These are phyloP conservation scores for Acipenser transmontanus DNA, from an alignment of 2,797 vertebrate genomes.

Conservation along the genomic window DNA sequence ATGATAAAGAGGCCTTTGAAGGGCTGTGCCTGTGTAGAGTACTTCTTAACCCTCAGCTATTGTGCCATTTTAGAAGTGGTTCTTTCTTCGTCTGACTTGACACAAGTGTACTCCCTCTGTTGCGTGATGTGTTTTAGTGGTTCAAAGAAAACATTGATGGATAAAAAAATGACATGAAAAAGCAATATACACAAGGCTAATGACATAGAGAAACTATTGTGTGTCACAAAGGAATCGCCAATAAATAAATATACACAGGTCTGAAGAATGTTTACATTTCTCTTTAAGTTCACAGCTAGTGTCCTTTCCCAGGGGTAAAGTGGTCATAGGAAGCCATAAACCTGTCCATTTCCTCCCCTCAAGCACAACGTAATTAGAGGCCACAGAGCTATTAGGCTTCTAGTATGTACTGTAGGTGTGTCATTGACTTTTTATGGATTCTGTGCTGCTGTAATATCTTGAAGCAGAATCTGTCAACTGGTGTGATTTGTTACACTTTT, in stretches of 20 bases:
- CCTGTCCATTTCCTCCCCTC: conserved; percentile 15
- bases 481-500: background rate
- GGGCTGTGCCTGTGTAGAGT: conserved; percentile 30
- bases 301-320: conserved; percentile 23
- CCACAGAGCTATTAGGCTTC: background rate
- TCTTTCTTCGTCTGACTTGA: conserved; percentile 27
- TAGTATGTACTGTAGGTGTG: background rate
- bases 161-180: background rate
- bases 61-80: conserved; percentile 27
- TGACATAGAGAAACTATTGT: no score
- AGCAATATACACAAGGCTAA: no score
- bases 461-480: background rate
- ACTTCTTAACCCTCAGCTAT: conserved; percentile 32
- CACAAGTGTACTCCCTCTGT: background rate
- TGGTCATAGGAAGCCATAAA: conserved; percentile 20
- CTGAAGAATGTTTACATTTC: conserved; percentile 24
- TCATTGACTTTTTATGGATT: background rate
- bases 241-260: conserved; percentile 28
- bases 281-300: conserved; percentile 23
- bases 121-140: background rate
- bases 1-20: conserved; percentile 66
- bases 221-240: conserved; percentile 21
- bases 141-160: background rate
- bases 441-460: background rate
- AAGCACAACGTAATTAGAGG: conserved; percentile 17